A percentile compares a stretch with the other conserved stretches of the same genome.
phyloP scores from a whole-genome alignment of 2,113 vertebrate species.

The Columbina picui region DNA sequence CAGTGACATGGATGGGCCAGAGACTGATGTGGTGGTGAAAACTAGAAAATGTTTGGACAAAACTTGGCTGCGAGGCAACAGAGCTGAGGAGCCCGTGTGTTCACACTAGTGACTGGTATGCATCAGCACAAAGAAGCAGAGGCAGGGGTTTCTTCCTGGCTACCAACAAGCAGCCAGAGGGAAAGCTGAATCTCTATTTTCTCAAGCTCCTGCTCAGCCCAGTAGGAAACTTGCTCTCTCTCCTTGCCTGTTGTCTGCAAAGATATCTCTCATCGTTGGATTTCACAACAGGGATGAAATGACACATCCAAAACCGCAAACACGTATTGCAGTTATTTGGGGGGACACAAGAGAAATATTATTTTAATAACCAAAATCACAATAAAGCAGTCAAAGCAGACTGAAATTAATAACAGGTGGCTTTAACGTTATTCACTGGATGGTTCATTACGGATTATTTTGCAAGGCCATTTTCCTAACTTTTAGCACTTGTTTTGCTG shows the following conservation, averaged over 20 bases:
- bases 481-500: not conserved
- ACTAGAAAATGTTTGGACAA: not conserved
- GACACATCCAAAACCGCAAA: not conserved
- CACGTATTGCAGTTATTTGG: not conserved
- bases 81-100: not conserved
- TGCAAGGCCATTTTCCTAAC: not conserved
- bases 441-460: not conserved
- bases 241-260: not conserved
- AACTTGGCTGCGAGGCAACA: not conserved
- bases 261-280: not conserved
- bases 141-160: not conserved
- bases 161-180: no score
- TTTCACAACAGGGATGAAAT: not conserved
- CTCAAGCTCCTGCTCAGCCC: not conserved
- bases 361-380: not conserved
- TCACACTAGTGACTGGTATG: not conserved
- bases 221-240: not conserved
- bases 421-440: not conserved
- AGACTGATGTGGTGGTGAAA: not conserved
- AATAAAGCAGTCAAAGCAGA: not conserved
- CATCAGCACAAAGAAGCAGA: not conserved
- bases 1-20: not conserved
- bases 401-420: not conserved
- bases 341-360: not conserved
- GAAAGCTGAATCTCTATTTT: no score